Evolutionary conservation across 1,140 invertebrate genomes (phyloP), one percentile per base, ranked within the genome.

Genomic region (Anoplophora glabripennis): DNA sequence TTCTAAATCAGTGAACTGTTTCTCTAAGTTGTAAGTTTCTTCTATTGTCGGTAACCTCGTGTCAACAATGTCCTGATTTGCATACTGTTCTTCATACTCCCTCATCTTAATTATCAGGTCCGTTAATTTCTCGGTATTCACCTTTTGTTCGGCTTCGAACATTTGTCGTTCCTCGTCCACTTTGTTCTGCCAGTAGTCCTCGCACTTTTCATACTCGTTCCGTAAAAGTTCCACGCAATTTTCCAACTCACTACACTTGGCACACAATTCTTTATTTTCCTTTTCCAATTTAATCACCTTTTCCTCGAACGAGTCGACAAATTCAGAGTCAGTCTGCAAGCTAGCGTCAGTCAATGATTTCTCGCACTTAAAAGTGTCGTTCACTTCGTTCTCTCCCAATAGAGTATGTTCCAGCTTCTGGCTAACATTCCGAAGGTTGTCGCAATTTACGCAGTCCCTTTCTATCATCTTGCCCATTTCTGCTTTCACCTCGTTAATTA

Each of bases 101-200:
- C 83, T 79, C 64, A 93, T 88, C 75, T 90, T 90, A 7, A 76
- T 76, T 51, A 88, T 80, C 11, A 93, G 73, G 57, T 89, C 87
- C 1, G 81, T 77, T 64, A 92, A 85, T 65, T 89, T 90, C 67
- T 90, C 88, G 71, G 90, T 89, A 51, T 82, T 89, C 10, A 86
- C 81, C 61, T 83, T 81, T 73, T 90, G 88, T 69, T 93, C 89
- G 54, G 87, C 83, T 57, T 88, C 87, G 67, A 85, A 88, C 40
- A 87, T 74, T 59, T 84, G 82, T 36, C 90, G 78, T 72, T 93
- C 91, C 57, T 91, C 90, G 42, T 88, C 83, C 33, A 93, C 74
- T 76, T 92, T 92, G 7, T 72, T 73, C 17, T 84, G 79, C 90
- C 90, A 93, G 75, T 93, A 93, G 70, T 93, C 89, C 73, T 93